phyloP scores from a whole-genome alignment of 2,113 vertebrate genomes.

The Megatriorchis doriae region DNA sequence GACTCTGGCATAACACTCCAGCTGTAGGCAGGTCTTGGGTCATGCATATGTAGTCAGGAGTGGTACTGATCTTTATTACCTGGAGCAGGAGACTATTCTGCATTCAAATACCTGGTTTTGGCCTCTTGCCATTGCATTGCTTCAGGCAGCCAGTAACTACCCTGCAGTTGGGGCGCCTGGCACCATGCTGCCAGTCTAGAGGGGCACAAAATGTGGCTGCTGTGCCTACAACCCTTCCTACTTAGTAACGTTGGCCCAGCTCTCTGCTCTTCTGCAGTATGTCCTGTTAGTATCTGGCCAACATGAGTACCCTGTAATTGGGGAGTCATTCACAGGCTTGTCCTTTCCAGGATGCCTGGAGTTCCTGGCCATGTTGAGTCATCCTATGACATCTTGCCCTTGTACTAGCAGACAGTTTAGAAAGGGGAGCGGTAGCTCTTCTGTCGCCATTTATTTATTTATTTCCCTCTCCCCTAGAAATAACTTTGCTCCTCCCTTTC shows the following conservation, averaged over 20 bases:
- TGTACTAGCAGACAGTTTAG: not conserved
- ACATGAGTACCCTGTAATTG: accelerated
- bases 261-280: not conserved
- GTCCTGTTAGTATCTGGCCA: not conserved
- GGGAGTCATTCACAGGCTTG: not conserved
- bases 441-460: not conserved
- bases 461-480: not conserved
- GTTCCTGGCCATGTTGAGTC: not conserved
- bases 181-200: not conserved
- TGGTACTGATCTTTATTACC: not conserved
- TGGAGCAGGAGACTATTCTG: not conserved
- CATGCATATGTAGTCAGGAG: not conserved
- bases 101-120: not conserved
- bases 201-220: accelerated
- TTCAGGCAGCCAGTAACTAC: not conserved
- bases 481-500: not conserved
- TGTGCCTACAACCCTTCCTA: not conserved
- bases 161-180: not conserved
- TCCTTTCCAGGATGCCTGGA: not conserved
- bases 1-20: not conserved
- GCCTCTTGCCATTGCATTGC: accelerated
- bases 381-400: not conserved
- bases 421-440: not conserved
- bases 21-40: not conserved
- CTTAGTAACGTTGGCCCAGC: accelerated